These are phyloP conservation scores for Ectemnius cavifrons DNA, from an alignment of 2,888 invertebrate genomes.

Conservation along the genomic window DNA sequence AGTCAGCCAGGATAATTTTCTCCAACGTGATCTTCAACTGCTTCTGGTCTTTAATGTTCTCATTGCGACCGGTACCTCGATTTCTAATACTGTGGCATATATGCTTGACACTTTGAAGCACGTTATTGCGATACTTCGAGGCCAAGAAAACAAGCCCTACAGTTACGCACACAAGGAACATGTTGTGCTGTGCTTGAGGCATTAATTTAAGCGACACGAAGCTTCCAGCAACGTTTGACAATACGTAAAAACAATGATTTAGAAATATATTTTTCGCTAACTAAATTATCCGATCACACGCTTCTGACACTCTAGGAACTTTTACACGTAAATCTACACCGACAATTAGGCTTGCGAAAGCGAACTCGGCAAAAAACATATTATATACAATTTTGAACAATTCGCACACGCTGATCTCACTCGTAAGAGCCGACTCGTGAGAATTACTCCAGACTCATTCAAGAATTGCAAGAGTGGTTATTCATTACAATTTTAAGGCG, in stretches of 20 bases:
- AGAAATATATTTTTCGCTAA: constrained; percentile 5
- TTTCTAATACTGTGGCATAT: constrained; percentile 66
- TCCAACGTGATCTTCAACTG: constrained; percentile 62
- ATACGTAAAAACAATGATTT: constrained; percentile 28
- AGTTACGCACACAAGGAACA: constrained; percentile 74
- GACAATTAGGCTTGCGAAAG: constrained; percentile 25
- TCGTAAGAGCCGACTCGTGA: too few species aligned
- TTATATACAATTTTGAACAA: constrained; percentile 13
- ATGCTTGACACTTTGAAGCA: constrained; percentile 70
- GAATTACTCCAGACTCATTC: too few species aligned
- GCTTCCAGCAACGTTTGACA: constrained; percentile 9
- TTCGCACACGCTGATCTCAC: too few species aligned
- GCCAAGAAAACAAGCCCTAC: constrained; percentile 73
- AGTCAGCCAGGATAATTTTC: constrained; percentile 73
- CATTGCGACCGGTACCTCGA: constrained; percentile 25
- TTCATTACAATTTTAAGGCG: constrained; percentile 42
- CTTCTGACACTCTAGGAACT: too few species aligned
- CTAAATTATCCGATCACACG: too few species aligned
- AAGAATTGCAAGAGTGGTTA: constrained; percentile 27
- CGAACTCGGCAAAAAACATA: constrained; percentile 32
- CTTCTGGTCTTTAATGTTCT: constrained; percentile 43
- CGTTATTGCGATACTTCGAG: constrained; percentile 74
- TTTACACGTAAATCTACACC: constrained; percentile 29
- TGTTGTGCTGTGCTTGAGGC: constrained; percentile 65
- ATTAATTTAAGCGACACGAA: constrained; percentile 56